Evolutionary conservation across 2,113 vertebrate species (phyloP).

Genomic region (Monopterus albus): DNA sequence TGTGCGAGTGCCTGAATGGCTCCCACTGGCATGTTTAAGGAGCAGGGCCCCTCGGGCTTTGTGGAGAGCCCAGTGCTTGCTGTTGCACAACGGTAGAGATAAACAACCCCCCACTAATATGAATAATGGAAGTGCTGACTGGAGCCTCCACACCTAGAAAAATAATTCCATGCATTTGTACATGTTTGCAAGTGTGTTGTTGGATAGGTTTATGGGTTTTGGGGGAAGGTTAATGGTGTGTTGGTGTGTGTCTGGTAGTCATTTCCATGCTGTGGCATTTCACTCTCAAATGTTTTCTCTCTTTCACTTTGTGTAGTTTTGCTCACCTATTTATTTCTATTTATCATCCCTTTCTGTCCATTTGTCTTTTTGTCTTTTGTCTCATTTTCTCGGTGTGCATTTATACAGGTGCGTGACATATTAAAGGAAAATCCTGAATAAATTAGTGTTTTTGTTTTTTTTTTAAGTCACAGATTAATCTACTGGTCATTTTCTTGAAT

Average conservation of each 20-base stretch:
- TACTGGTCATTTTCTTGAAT: too few species aligned
- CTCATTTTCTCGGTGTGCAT: neutral
- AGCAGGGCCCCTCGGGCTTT: conserved; percentile 55
- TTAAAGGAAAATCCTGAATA: too few species aligned
- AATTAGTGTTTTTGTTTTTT: too few species aligned
- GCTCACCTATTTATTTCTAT: neutral
- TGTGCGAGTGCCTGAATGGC: conserved; percentile 33
- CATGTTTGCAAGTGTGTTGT: conserved; percentile 14
- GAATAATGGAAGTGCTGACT: conserved; percentile 75
- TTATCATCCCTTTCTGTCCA: conserved; percentile 2
- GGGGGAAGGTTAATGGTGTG: conserved; percentile 5
- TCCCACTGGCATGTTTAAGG: conserved; percentile 64
- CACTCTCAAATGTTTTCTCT: conserved; percentile 32
- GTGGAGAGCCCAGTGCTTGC: conserved; percentile 49
- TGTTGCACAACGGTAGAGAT: conserved; percentile 54
- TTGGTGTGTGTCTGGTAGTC: conserved; percentile 5
- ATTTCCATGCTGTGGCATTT: conserved; percentile 24
- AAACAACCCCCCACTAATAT: conserved; percentile 68
- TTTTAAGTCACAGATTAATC: too few species aligned
- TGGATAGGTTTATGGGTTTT: conserved; percentile 11
- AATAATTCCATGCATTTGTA: conserved; percentile 40
- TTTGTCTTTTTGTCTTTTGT: neutral
- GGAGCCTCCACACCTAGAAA: conserved; percentile 41
- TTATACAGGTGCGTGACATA: too few species aligned
- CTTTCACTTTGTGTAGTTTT: conserved; percentile 12